Evolutionary conservation across 1,140 invertebrate species (phyloP), one percentile per base, ranked within the genome.

Genomic region (Drosophila mayri): DNA sequence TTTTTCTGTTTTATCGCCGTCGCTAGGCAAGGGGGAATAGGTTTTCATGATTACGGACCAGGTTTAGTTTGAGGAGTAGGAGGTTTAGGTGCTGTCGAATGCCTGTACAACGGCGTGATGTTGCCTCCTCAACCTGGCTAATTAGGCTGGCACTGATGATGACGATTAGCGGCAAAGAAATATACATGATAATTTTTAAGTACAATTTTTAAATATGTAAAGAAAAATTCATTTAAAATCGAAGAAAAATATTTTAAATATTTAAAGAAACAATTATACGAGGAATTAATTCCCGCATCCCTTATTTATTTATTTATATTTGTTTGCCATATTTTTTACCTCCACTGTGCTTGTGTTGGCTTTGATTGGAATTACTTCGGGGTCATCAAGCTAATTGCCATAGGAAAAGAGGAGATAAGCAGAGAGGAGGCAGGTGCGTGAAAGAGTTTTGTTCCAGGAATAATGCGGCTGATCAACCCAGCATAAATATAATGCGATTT

Each of bases 361-460:
- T 75, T 49, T 75, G 59, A 73, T 75, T 73, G 68, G 49, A 63
- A 73, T 74, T 63, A 73, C 50, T 60, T 37, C 32, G 61, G 38
- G 57, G 71, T 73, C 71, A 62, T 62, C 50, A 74, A 40, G 60
- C 59, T 64, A 70, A 75, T 75, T 75, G 63, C 43, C 70, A 46
- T 60, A 30, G 54, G 16, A 20, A 16, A 7, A 10, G 18, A 18
- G 43, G 30, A 28, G 10, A 47, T 49, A 10, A 49, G 25, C 16
- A 12, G 25, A 1, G 46, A 22, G 20, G 20, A 50, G 46, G 46
- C 20, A 59, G 57, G 16, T 59, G 46, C 47, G 55, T 73, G 47
- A 73, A 72, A 71, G 65, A 43, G 52, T 64, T 66, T 63, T 66
- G 64, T 66, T 64, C 64, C 43, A 12, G 41, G 59, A 47, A 66